Evolutionary conservation across 1,140 invertebrate species (phyloP).

Genomic region (Asbolus verrucosus): DNA sequence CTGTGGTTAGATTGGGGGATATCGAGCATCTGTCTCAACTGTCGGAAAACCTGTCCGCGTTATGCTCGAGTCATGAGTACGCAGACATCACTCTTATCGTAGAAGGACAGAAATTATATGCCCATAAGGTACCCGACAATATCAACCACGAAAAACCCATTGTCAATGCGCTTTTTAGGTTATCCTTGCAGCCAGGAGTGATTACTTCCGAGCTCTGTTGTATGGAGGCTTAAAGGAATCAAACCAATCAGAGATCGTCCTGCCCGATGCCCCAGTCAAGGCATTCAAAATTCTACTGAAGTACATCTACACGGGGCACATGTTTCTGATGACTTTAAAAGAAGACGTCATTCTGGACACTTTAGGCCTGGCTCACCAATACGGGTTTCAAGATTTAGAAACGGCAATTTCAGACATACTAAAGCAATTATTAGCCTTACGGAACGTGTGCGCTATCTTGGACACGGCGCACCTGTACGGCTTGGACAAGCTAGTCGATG

Average conservation of each 20-base stretch:
- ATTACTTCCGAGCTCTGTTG: conserved; percentile 93
- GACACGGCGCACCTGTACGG: conserved; percentile 84
- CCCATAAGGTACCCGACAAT: conserved; percentile 89
- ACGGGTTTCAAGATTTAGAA: conserved; percentile 94
- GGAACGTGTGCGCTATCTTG: conserved; percentile 93
- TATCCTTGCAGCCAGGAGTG: conserved; percentile 91
- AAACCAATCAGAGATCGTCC: conserved; percentile 82
- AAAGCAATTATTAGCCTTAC: conserved; percentile 84
- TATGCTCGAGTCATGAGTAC: conserved; percentile 90
- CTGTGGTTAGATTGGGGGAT: conserved; percentile 56
- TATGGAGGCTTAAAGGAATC: conserved; percentile 94
- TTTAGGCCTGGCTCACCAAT: conserved; percentile 92
- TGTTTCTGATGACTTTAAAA: conserved; percentile 85
- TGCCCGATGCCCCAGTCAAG: conserved; percentile 86
- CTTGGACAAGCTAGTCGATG: conserved; percentile 71
- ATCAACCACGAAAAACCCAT: no score
- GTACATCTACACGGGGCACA: conserved; percentile 95
- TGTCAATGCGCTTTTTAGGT: conserved; percentile 63
- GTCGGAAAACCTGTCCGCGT: conserved; percentile 83
- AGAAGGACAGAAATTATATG: conserved; percentile 84
- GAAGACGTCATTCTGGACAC: conserved; percentile 91
- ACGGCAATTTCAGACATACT: conserved; percentile 93
- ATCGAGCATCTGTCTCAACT: conserved; percentile 68
- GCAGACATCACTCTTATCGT: conserved; percentile 93
- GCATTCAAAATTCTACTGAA: conserved; percentile 92